Evolutionary conservation across 2,888 invertebrate genomes (phyloP).

Genomic region (Poecilobothrus nobilitatus): DNA sequence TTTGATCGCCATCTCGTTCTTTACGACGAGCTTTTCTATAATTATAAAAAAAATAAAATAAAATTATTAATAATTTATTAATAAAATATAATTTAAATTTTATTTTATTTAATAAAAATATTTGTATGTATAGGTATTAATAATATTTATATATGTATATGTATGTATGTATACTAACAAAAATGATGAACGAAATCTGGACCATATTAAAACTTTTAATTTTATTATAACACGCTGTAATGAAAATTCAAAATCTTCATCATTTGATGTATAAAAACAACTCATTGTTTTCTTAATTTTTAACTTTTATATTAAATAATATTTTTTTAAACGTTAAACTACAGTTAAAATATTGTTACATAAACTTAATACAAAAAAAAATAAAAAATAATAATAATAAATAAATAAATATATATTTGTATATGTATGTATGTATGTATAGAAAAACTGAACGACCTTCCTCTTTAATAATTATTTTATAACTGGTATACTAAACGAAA

Average conservation of each 20-base stretch:
- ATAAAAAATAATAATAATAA: too few species aligned
- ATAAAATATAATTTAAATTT: slow-evolving; percentile 13
- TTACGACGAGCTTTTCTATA: slow-evolving; percentile 93
- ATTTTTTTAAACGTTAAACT: too few species aligned
- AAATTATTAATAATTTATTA: slow-evolving; percentile 17
- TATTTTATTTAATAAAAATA: neutral
- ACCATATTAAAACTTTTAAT: neutral
- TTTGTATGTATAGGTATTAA: too few species aligned
- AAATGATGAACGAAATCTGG: neutral
- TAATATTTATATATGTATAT: neutral
- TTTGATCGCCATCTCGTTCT: slow-evolving; percentile 78
- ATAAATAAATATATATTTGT: too few species aligned
- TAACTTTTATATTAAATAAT: neutral
- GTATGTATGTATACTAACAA: neutral
- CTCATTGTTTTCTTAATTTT: neutral
- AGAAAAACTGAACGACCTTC: too few species aligned
- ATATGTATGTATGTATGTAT: too few species aligned
- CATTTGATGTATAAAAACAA: neutral
- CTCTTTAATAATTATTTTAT: too few species aligned
- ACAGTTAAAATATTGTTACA: too few species aligned
- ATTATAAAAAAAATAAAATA: slow-evolving; percentile 29
- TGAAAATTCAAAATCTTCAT: neutral
- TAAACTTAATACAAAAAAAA: too few species aligned
- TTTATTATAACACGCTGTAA: neutral
- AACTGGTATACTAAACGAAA: too few species aligned